Evolutionary conservation across 2,888 invertebrate genomes (phyloP), one percentile per base, ranked within the genome.

Genomic region (Euzetes globulus): DNA sequence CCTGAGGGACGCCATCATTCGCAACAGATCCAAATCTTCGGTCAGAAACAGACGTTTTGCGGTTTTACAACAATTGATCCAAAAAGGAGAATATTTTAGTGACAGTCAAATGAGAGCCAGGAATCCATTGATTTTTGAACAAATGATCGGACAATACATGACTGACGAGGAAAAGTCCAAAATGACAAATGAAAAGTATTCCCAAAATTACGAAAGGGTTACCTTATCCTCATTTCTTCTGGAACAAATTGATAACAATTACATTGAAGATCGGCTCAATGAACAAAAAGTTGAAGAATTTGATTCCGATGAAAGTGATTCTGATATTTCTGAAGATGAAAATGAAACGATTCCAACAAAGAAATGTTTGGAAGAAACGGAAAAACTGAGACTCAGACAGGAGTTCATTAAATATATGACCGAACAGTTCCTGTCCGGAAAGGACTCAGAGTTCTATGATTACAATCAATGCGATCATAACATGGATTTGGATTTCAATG

Each of bases 41-140:
- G 83, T 89, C 0, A 89, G 89, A 82, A 95, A 95, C 82, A 86
- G 94, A 78, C 85, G 95, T 55, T 94, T 88, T 81, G 88, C 89
- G 80, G 94, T 94, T 1, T 83, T 95, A 81, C 87, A 90, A 79
- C 86, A 88, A 80, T 82, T 95, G 78, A 85, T 90, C 52, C 84
- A 86, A 72, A 87, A 88, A 77, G 87, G 88, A 15, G 85, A 86
- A 33, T 96, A 95, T 83, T 97, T 97, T 80, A 90, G 90, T 81
- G 94, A 96, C 82, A 88, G 88, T 76, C 91, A 93, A 85, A 97
- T 97, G 96, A 92, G 93, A 88, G 89, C 88, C 78, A 85, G 97
- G 76, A 92, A 94, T 82, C 97, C 96, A 0, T 85, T 91, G 72
- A 83, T 96, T 0, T 97, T 92, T 83, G 92, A 96, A 78, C 91